Evolutionary conservation across 2,797 vertebrate species (phyloP).

Genomic region (Amniataba percoides): DNA sequence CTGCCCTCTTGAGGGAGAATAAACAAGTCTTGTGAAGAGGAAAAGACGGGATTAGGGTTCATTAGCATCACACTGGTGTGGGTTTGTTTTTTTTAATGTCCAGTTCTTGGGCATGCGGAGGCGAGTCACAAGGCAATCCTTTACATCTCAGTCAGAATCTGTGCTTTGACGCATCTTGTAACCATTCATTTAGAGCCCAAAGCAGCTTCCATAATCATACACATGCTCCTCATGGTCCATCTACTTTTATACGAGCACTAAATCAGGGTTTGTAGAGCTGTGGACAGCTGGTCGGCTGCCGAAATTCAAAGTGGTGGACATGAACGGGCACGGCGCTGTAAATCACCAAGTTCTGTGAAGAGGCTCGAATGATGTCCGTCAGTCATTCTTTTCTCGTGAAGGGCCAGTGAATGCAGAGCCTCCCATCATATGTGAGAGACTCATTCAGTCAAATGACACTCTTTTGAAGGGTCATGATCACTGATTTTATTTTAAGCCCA

Average conservation of each 20-base stretch:
- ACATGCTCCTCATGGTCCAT: slow-evolving; percentile 9
- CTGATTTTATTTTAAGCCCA: too few relatives aligned
- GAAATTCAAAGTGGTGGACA: slow-evolving; percentile 14
- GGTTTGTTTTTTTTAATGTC: not conserved
- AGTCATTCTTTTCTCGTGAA: not conserved
- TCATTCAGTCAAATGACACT: not conserved
- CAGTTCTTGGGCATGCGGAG: not conserved
- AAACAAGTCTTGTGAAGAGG: slow-evolving; percentile 42
- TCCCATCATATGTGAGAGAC: slow-evolving; percentile 7
- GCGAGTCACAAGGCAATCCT: slow-evolving; percentile 4
- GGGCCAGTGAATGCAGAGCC: not conserved
- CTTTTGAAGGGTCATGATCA: not conserved
- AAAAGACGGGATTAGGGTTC: slow-evolving; percentile 12
- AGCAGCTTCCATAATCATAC: slow-evolving; percentile 54
- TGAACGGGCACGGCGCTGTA: slow-evolving; percentile 5
- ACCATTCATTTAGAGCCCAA: slow-evolving; percentile 45
- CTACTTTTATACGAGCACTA: slow-evolving; percentile 49
- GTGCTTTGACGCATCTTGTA: slow-evolving; percentile 16
- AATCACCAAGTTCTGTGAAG: too few relatives aligned
- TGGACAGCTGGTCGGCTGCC: slow-evolving; percentile 8
- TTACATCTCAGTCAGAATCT: not conserved
- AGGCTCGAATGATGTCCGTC: slow-evolving; percentile 11
- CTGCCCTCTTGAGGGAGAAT: slow-evolving; percentile 86
- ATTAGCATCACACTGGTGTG: slow-evolving; percentile 24
- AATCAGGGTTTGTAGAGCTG: slow-evolving; percentile 48